Evolutionary conservation across 2,113 vertebrate genomes (phyloP).

Genomic region (Podarcis cretensis): DNA sequence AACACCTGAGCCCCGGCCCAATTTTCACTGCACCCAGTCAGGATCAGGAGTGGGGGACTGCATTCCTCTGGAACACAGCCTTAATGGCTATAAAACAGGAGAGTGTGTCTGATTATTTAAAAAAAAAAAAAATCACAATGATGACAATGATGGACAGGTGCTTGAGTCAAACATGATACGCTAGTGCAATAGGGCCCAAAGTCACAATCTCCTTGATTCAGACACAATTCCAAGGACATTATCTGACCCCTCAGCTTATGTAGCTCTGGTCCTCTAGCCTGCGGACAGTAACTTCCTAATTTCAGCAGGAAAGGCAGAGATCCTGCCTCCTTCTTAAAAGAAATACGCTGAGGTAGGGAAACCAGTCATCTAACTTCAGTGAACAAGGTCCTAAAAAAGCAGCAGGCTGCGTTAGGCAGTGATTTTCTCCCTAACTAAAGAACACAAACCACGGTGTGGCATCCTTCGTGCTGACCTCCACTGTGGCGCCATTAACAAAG

Average conservation of each 20-base stretch:
- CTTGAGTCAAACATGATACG: constrained; percentile 44
- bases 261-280: constrained; percentile 4
- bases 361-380: constrained; percentile 30
- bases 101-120: constrained; percentile 40
- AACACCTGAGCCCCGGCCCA: constrained; percentile 30
- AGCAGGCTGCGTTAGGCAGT: background rate
- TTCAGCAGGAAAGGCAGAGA: constrained; percentile 56
- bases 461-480: constrained; percentile 40
- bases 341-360: constrained; percentile 80
- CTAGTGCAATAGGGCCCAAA: constrained; percentile 70
- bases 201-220: constrained; percentile 55
- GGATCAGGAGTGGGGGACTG: constrained; percentile 33
- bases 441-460: constrained; percentile 57
- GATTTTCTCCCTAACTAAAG: constrained; percentile 46
- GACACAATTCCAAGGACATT: background rate
- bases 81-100: constrained; percentile 69
- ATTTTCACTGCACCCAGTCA: constrained; percentile 20
- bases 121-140: constrained; percentile 42
- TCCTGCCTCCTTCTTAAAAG: constrained; percentile 47
- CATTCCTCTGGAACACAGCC: constrained; percentile 55
- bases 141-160: constrained; percentile 49
- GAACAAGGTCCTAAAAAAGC: constrained; percentile 19
- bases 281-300: constrained; percentile 40
- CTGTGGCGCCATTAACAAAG: background rate
- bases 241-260: constrained; percentile 27